phyloP scores from a whole-genome alignment of 1,140 invertebrate genomes.

The Drosophila grimshawi region DNA sequence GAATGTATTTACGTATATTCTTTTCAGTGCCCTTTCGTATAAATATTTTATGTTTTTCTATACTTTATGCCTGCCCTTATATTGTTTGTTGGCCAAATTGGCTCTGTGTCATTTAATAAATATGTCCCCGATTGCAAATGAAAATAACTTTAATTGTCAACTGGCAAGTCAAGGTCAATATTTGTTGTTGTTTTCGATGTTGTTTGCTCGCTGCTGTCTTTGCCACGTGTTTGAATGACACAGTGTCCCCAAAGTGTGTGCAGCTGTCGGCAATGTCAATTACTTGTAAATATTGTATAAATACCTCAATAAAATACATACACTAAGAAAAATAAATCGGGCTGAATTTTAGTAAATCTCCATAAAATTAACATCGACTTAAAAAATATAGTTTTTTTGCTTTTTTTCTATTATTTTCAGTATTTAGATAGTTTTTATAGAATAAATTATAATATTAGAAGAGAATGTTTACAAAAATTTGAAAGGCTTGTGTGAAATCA shows the following conservation, averaged over 20 bases:
- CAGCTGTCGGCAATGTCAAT: conserved; percentile 69
- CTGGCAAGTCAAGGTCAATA: conserved; percentile 62
- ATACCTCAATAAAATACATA: background rate
- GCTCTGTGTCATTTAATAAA: conserved; percentile 35
- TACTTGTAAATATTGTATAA: conserved; percentile 44
- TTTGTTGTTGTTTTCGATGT: conserved; percentile 16
- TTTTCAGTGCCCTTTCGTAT: background rate
- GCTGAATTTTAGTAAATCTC: no score
- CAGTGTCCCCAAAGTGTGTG: conserved; percentile 62
- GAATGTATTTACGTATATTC: no score
- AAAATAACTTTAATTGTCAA: conserved; percentile 76
- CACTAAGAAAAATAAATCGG: no score
- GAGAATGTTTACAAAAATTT: no score
- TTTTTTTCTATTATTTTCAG: no score
- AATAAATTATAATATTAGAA: no score
- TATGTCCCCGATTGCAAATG: conserved; percentile 53
- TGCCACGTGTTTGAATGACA: conserved; percentile 47
- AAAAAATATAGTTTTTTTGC: no score
- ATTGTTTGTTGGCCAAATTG: conserved; percentile 5
- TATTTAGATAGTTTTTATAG: no score
- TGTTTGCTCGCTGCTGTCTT: conserved; percentile 10
- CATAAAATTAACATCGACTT: no score
- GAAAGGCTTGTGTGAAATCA: no score
- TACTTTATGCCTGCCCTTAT: conserved; percentile 19
- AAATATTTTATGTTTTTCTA: conserved; percentile 6